Base-by-base conservation (phyloP, 2,113 vertebrate genomes). In the Stercorarius parasiticus region DNA sequence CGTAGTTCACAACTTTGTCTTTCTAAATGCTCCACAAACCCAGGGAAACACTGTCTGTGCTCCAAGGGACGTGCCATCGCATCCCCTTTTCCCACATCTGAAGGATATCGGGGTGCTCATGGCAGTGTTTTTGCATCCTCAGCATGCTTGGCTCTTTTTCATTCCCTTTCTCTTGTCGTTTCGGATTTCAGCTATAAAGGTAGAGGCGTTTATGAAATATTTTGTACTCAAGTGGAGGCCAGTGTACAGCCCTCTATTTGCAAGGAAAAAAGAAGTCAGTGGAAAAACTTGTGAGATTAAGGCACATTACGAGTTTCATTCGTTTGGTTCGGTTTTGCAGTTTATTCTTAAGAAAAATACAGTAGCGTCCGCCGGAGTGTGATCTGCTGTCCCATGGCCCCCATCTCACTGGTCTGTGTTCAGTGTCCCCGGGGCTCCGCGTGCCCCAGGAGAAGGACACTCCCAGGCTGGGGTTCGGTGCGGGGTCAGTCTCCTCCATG, bases 341-440 rank as follows among this genome's bases (percentile, higher is more conserved):
- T 73, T 29, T 36, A 40, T 21, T 53, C 53, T 76, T 47, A 16
- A 40, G 20, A 32, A 38, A 79, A 62, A 11, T 0, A 1, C 3
- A 4, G 0, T 2, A 16, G 30, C 15, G 11, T 59, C 25, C 22
- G 19, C 71, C n/a, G 18, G 25, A 9, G 21, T 71, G 9, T 71
- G 47, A 10, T 30, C 6, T 27, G 30, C 34, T 32, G 7, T 30
- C 13, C 0, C 0, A 7, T 5, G 14, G 6, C 49, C 17, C n/a
- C 21, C 6, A 4, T 15, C 8, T 27, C 59, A 18, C 14, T 4
- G 25, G 15, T 27, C 25, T 6, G 6, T 38, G n/a, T 11, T 23
- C 59, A 38, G 59, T 36, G 59, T 36, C n/a, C 30, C 53, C 30
- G 5, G 7, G 21, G 34, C 21, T 9, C 8, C 6, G 20, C 9